Percentiles rank a stretch among this genome's conserved stretches.
phyloP scores from a whole-genome alignment of 2,888 invertebrate species.

The Eristalis arbustorum region DNA sequence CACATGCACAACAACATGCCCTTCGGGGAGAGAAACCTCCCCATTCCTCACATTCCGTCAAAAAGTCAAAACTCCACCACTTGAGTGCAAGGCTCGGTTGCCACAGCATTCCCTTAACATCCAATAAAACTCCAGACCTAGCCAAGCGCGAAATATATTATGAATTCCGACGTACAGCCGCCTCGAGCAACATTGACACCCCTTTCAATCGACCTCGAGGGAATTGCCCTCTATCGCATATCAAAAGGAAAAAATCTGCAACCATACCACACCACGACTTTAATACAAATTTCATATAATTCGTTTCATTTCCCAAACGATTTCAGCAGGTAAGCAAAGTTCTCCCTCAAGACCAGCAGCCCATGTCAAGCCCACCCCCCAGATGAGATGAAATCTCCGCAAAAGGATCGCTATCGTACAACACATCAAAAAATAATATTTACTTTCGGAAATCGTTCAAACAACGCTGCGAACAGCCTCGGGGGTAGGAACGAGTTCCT shows the following conservation, averaged over 20 bases:
- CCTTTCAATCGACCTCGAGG: not conserved
- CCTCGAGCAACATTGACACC: not conserved
- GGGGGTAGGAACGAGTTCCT: slow-evolving; percentile 11
- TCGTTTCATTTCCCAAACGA: slow-evolving; percentile 1
- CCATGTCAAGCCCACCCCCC: not conserved
- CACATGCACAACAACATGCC: no score
- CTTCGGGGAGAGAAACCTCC: no score
- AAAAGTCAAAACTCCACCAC: not conserved
- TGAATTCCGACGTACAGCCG: not conserved
- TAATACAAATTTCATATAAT: not conserved
- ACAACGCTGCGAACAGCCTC: slow-evolving; percentile 21
- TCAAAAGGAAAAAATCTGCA: not conserved
- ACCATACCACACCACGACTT: not conserved
- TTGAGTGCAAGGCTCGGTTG: no score
- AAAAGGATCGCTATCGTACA: slow-evolving; percentile 38
- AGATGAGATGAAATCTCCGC: slow-evolving; percentile 18
- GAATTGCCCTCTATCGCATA: not conserved
- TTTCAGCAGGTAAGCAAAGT: slow-evolving; percentile 10
- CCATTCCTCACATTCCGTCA: not conserved
- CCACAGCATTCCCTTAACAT: not conserved
- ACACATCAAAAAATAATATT: slow-evolving; percentile 67
- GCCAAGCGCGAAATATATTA: not conserved
- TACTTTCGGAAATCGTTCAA: slow-evolving; percentile 61
- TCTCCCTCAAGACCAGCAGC: not conserved
- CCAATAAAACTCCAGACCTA: not conserved